Base-by-base conservation (phyloP, 2,888 invertebrate species). In the Megaustenia siamemsis region DNA sequence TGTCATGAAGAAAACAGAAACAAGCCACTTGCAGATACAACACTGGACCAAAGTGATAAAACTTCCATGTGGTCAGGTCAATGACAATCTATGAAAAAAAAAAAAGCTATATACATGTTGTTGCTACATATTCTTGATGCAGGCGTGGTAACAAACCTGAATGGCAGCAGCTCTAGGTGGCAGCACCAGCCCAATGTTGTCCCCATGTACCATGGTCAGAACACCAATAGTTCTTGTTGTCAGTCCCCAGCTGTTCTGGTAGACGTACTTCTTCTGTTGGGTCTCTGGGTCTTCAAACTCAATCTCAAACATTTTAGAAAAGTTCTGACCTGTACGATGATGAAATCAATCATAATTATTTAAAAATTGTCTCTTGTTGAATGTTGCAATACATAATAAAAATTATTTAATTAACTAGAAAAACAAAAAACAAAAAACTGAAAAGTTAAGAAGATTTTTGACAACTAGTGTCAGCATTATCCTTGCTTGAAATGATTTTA, bases 261-360 rank as follows among this genome's bases (percentile, higher is more conserved):
- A 98, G 2, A 98, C 98, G 93, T 96, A 95, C 63, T 90, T 83
- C 87, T 94, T 97, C 89, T 96, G 96, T 89, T 97, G 93, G 3
- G 94, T 97, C 90, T 97, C 97, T 0, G 98, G 98, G 93, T 99
- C 97, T 94, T 99, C 99, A 93, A 96, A 98, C 18, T 97, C 96
- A 84, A 99, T 98, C 90, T 99, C 98, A 94, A 99, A 99, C 98
- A 99, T 99, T 95, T 98, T 98, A 0, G 99, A 98, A 95, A 99
- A 99, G 79, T 43, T 79, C 45, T 60, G 79, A 79, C 73, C 73
- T 73, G 73, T 35, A 73, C 15, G 5, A 63, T 28, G 15, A 63
- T 5, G n/a, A n/a, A n/a, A n/a, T n/a, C n/a, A n/a, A n/a, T n/a
- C n/a, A n/a, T n/a, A n/a, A n/a, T n/a, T n/a, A n/a, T n/a, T n/a